Evolutionary conservation across 2,113 vertebrate genomes (phyloP), one percentile per base, ranked within the genome.

Genomic region (Fulmarus glacialis): DNA sequence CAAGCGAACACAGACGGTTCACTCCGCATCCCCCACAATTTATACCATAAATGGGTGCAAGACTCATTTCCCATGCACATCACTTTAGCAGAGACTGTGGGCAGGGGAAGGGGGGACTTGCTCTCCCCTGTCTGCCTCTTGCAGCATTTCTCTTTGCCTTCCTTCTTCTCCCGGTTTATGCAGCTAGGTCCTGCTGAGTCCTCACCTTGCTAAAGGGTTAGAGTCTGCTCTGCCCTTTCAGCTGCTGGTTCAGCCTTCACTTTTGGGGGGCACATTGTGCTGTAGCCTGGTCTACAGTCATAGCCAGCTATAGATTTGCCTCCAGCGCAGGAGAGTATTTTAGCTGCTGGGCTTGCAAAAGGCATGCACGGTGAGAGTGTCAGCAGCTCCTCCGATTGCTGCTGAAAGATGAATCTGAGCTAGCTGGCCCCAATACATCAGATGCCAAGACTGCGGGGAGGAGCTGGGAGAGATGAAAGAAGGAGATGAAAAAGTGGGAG

Each of bases 401-500:
- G 88, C 64, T 93, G 95, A 93, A 95, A 94, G 94, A 75, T 60
- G 88, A 70, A 56, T 48, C 70, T 50, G 78, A 92, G 83, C 59
- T 86, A 36, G 18, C 56, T 56, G 91, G 80, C 90, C 90, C 60
- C 80, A 45, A 45, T 30, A 82, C 64, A 59, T 92, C 80, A 91
- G 64, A 92, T 67, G 60, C 50, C 68, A 81, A 71, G 50, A 43
- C 72, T 27, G 55, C 1, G 26, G 55, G 45, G 71, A 89, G 75
- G 80, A 85, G 74, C 8, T 5, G 42, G 59, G 30, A 63, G 73
- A 94, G 86, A 95, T 87, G 89, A 96, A 95, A 95, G 93, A 48
- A 32, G 15, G 50, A 73, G 79, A 91, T 67, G 34, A 87, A 91
- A 78, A 97, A 83, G 62, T 73, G 67, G 63, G 73, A 91, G 52